Conservation (phyloP, 2,797 vertebrate genomes). For the Philypnodon macrostomus region DNA sequence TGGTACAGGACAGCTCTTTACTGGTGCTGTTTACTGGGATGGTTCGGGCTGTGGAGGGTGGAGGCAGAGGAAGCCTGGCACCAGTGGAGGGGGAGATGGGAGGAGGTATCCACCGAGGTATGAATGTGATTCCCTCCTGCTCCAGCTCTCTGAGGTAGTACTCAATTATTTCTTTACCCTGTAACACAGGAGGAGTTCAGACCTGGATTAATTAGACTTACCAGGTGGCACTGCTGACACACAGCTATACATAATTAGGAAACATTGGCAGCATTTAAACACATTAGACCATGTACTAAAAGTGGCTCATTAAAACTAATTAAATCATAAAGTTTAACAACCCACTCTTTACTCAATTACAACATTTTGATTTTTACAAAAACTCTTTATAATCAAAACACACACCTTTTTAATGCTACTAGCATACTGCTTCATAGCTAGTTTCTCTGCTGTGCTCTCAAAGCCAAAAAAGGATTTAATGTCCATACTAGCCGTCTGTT, state of each 20-base stretch:
- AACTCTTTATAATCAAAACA: background rate
- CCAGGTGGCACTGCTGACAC: background rate
- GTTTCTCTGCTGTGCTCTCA: constrained; percentile 95
- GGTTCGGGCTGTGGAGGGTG: constrained; percentile 51
- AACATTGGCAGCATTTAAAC: no score
- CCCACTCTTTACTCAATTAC: constrained; percentile 67
- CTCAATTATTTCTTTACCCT: constrained; percentile 98
- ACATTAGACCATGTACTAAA: no score
- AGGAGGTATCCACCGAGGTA: constrained; percentile 86
- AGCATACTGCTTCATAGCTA: constrained; percentile 96
- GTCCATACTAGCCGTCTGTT: constrained; percentile 93
- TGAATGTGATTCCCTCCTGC: constrained; percentile 84
- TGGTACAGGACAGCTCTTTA: constrained; percentile 55
- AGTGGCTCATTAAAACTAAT: no score
- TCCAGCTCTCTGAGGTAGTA: constrained; percentile 91
- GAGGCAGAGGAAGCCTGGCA: constrained; percentile 22
- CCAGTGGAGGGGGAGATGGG: constrained; percentile 29
- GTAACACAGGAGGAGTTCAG: constrained; percentile 11
- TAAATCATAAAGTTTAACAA: constrained; percentile 4
- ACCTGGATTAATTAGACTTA: background rate
- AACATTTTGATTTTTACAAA: background rate
- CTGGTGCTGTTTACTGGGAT: constrained; percentile 57
- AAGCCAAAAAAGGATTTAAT: constrained; percentile 99
- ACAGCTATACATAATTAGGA: background rate
- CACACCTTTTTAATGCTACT: constrained; percentile 88